Percentiles rank a stretch among this genome's conserved stretches.
Conservation (phyloP, 1,140 invertebrate species). For the Neuroterus valhalla region DNA sequence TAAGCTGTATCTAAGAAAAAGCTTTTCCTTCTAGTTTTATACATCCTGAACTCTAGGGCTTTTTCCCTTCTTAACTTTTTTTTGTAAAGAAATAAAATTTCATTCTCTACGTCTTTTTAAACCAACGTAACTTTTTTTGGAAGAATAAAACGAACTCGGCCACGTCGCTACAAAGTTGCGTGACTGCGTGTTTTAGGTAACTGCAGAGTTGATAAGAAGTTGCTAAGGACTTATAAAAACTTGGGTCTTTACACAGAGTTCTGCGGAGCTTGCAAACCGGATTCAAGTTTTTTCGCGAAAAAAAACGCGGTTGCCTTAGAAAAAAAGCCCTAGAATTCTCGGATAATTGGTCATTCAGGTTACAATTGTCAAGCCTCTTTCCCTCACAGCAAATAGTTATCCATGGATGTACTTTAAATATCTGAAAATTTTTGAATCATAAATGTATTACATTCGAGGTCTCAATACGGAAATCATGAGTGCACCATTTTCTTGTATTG, state of each 20-base stretch:
- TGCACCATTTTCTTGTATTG: too few species aligned
- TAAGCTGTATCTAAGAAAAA: neutral
- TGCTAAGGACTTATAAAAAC: neutral
- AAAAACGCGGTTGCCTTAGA: neutral
- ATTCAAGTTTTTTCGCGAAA: constrained; percentile 2
- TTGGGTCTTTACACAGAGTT: neutral
- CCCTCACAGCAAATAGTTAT: too few species aligned
- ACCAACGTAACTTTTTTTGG: neutral
- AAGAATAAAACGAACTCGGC: neutral
- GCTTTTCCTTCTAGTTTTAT: constrained; percentile 7
- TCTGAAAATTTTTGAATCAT: too few species aligned
- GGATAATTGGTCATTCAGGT: neutral
- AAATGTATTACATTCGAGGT: too few species aligned
- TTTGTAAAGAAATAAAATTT: neutral
- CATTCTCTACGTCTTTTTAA: neutral
- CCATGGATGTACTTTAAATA: too few species aligned
- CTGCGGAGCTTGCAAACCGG: neutral
- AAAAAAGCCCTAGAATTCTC: neutral
- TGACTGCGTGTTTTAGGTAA: constrained; percentile 16
- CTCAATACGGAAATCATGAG: too few species aligned
- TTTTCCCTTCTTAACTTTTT: constrained; percentile 10
- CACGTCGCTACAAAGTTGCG: neutral
- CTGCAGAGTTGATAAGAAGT: constrained; percentile 4
- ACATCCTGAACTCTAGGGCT: constrained; percentile 9
- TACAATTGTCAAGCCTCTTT: too few species aligned